Percentiles rank a stretch among this genome's conserved stretches.
These are phyloP conservation scores for Hypercompe scribonia DNA, from an alignment of 2,888 invertebrate species.

Conservation along the genomic window DNA sequence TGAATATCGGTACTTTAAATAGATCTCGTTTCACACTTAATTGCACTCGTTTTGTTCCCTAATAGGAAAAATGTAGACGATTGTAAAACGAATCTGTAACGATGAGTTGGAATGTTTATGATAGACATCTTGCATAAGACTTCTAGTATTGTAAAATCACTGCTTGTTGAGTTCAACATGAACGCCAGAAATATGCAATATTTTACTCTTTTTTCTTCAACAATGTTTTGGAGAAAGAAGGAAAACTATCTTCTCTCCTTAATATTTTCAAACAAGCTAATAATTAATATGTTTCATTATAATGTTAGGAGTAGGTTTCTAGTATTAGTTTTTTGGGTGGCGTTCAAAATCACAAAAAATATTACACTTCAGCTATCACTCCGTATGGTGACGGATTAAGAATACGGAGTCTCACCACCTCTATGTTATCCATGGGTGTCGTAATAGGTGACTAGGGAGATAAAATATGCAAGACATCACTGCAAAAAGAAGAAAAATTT, in stretches of 20 bases:
- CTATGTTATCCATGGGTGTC: too few relatives aligned
- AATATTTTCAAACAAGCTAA: neutral
- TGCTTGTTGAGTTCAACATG: neutral
- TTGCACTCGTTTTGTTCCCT: slow-evolving; percentile 21
- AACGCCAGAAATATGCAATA: neutral
- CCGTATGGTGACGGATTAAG: too few relatives aligned
- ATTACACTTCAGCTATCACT: too few relatives aligned
- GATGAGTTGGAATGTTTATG: slow-evolving; percentile 7
- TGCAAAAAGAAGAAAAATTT: too few relatives aligned
- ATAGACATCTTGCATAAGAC: neutral
- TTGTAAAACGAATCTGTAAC: slow-evolving; percentile 21
- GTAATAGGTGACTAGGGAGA: too few relatives aligned
- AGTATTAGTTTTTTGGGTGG: neutral
- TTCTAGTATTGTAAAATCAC: neutral
- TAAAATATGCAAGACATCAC: too few relatives aligned
- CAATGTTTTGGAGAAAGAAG: too few relatives aligned
- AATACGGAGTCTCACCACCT: too few relatives aligned
- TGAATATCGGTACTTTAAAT: slow-evolving; percentile 20
- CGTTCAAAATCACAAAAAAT: neutral
- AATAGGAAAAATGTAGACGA: slow-evolving; percentile 16
- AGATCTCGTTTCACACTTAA: slow-evolving; percentile 35
- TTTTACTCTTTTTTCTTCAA: neutral
- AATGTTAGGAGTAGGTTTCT: neutral
- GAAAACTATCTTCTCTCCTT: neutral
- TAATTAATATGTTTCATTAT: too few relatives aligned